These are phyloP conservation scores for Tringa solitaria DNA, from an alignment of 2,113 vertebrate genomes.

Conservation along the genomic window DNA sequence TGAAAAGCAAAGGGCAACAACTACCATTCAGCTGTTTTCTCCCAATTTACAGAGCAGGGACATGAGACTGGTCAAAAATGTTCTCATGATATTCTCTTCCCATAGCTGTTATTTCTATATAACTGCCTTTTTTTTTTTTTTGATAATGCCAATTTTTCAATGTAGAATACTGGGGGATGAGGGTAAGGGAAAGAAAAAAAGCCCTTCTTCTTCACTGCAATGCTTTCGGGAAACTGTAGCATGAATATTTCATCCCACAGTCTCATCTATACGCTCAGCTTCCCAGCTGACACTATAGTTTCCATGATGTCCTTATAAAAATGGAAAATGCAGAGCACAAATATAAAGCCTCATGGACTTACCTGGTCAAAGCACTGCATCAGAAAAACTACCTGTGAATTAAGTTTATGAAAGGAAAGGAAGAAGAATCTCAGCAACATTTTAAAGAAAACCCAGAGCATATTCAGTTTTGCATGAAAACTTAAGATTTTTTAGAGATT, in stretches of 20 bases:
- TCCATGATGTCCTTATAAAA: background rate
- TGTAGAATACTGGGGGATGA: background rate
- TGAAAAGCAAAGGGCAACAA: background rate
- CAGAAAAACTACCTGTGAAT: background rate
- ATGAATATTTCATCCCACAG: conserved; percentile 11
- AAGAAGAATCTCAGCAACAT: background rate
- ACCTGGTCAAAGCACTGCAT: background rate
- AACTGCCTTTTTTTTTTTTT: too few species aligned
- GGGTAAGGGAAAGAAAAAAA: background rate
- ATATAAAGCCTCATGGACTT: background rate
- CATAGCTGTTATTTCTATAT: background rate
- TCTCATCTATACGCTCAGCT: background rate
- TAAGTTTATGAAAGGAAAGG: background rate
- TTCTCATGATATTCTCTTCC: background rate
- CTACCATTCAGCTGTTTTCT: background rate
- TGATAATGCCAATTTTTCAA: background rate
- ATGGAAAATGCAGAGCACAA: background rate
- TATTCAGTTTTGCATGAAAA: background rate
- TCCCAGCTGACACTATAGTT: background rate
- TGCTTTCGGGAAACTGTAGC: background rate
- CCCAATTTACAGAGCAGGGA: background rate
- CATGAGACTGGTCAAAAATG: background rate
- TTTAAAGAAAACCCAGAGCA: background rate
- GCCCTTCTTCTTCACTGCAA: background rate
- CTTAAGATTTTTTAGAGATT: background rate